Conservation (phyloP, 2,888 invertebrate species). For the Smittia sp. region DNA sequence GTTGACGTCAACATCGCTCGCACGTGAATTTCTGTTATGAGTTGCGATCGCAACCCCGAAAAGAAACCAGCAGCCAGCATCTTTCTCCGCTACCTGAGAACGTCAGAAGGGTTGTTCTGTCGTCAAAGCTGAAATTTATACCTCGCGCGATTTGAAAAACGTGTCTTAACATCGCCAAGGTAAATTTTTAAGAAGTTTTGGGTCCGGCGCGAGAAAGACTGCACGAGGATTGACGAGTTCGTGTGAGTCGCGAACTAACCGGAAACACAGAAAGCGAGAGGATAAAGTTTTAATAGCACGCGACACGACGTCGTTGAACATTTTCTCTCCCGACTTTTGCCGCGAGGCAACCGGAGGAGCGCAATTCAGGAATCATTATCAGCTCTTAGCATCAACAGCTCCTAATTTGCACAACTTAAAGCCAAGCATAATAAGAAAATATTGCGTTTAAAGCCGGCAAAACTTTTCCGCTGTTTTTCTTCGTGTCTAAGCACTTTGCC, state of each 20-base stretch:
- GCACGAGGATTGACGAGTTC: not conserved
- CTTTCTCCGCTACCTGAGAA: no score
- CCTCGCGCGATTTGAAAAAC: no score
- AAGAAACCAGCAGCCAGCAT: no score
- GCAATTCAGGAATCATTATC: conserved; percentile 18
- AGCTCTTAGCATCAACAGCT: conserved; percentile 28
- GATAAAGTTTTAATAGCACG: conserved; percentile 23
- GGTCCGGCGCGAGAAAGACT: not conserved
- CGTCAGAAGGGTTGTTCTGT: no score
- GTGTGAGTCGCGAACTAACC: not conserved
- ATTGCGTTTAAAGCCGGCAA: conserved; percentile 14
- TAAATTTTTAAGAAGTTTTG: not conserved
- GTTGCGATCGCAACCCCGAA: no score
- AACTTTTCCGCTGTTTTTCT: not conserved
- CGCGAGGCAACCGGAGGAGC: not conserved
- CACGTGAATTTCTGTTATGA: no score
- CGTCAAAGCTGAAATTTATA: no score
- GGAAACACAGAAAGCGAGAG: not conserved
- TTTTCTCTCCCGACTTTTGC: not conserved
- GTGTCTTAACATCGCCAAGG: no score
- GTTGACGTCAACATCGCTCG: no score
- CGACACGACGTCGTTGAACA: conserved; percentile 3
- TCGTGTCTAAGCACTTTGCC: not conserved
- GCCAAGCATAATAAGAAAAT: not conserved
- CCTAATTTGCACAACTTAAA: conserved; percentile 31